Evolutionary conservation across 2,797 vertebrate species (phyloP), one percentile per base, ranked within the genome.

Genomic region (Hemibagrus guttatus): DNA sequence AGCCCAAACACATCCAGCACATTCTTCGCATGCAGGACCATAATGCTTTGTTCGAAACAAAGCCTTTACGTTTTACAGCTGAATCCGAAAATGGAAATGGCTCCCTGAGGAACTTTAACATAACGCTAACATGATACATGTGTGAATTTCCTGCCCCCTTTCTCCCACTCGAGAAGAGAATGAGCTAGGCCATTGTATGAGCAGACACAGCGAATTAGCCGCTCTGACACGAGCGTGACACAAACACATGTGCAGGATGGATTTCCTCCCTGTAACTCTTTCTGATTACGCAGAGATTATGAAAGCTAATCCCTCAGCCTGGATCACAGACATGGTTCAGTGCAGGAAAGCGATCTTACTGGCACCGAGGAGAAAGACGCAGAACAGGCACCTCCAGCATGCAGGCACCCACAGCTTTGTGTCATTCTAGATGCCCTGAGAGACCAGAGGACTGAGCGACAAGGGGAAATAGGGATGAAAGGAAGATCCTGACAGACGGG

Each of bases 101-200:
- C 59, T 89, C 84, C 61, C 87, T 23, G 23, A n/a, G 74, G 84
- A 81, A 23, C 75, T 26, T 84, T 74, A 84, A 87, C 81, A 85
- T 91, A 89, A 88, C 80, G 61, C 84, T 87, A 85, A 90, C 85
- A 87, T 86, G 88, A 90, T 90, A 88, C 90, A 87, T 69, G 86
- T 88, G 88, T 88, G 88, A 89, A 81, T 86, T 91, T 86, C 83
- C 68, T 69, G 85, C 79, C 81, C 81, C 71, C n/a, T 12, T 63
- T 68, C 52, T 86, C 39, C 59, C 83, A 39, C 56, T 79, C 72
- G 17, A 46, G 58, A 75, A 66, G 63, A 83, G 86, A 71, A n/a
- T 69, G 26, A 86, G 82, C 76, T 66, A n/a, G 56, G 66, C 69
- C n/a, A 46, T 82, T 54, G 84, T 83, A 79, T 13, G 7, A 42